phyloP scores from a whole-genome alignment of 2,888 invertebrate genomes.

The Anoncus sp. region DNA sequence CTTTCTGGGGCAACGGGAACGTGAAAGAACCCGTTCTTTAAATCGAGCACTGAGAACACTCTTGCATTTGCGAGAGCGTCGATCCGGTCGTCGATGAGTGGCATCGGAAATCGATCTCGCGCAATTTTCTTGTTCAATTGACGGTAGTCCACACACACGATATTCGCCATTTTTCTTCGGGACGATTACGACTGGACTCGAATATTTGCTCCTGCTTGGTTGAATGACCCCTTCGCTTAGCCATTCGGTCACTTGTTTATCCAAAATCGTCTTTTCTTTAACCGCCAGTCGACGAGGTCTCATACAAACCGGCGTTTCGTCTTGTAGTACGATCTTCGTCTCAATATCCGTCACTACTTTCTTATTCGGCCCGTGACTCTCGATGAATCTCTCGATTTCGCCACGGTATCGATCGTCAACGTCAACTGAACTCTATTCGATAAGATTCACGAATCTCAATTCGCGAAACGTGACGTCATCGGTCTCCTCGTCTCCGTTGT shows the following conservation, averaged over 20 bases:
- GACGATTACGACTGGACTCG: constrained; percentile 74
- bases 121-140: constrained; percentile 76
- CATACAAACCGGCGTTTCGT: constrained; percentile 71
- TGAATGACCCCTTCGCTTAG: constrained; percentile 73
- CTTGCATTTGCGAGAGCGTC: constrained; percentile 61
- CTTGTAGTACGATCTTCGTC: constrained; percentile 73
- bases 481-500: constrained; percentile 47
- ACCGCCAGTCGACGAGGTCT: constrained; percentile 69
- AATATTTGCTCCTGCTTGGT: constrained; percentile 74
- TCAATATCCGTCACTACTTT: constrained; percentile 65
- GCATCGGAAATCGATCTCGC: constrained; percentile 64
- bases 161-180: constrained; percentile 70
- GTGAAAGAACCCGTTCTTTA: constrained; percentile 64
- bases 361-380: constrained; percentile 67
- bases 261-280: constrained; percentile 68
- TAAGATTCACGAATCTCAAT: constrained; percentile 44
- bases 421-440: constrained; percentile 56
- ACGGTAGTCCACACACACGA: constrained; percentile 80
- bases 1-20: constrained; percentile 52
- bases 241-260: constrained; percentile 74
- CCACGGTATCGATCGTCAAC: constrained; percentile 61
- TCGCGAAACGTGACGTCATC: constrained; percentile 22
- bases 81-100: constrained; percentile 72
- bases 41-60: constrained; percentile 63
- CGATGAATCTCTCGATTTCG: constrained; percentile 61